A percentile compares a stretch with the other conserved stretches of the same genome.
These are phyloP conservation scores for Hypomecis atomaria DNA, from an alignment of 2,888 invertebrate species.

Conservation along the genomic window DNA sequence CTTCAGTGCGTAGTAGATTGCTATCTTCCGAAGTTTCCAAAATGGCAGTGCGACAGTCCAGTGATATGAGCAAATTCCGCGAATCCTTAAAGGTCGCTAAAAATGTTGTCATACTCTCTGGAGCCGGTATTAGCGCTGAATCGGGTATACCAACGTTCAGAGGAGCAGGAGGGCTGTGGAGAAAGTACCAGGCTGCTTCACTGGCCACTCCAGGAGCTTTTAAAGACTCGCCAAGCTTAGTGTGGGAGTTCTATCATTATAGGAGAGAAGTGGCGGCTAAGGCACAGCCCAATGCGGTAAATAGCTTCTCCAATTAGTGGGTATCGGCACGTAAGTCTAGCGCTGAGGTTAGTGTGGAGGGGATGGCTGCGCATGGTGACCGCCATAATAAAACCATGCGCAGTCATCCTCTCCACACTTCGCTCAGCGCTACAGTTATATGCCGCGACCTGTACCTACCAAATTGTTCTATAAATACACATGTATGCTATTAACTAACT, in stretches of 20 bases:
- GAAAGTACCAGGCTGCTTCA: constrained; percentile 88
- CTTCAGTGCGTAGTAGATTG: constrained; percentile 38
- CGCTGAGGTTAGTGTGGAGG: no score
- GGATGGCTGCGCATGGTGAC: no score
- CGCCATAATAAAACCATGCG: no score
- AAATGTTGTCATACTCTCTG: constrained; percentile 88
- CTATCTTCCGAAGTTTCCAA: constrained; percentile 25
- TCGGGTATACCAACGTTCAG: constrained; percentile 95
- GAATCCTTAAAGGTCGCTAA: constrained; percentile 84
- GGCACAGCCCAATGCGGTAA: constrained; percentile 88
- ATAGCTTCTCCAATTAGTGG: constrained; percentile 4
- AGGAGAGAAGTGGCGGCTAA: constrained; percentile 90
- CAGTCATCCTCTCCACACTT: no score
- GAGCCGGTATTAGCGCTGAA: constrained; percentile 93
- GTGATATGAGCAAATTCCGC: constrained; percentile 81
- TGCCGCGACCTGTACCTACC: no score
- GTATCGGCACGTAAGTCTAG: no score
- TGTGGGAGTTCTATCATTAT: constrained; percentile 97
- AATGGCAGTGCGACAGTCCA: constrained; percentile 54
- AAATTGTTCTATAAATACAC: no score
- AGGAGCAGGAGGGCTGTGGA: constrained; percentile 93
- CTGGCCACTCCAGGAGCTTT: constrained; percentile 90
- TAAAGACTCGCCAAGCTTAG: constrained; percentile 88
- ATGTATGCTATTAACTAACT: no score
- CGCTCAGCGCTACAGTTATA: no score